Base-by-base conservation (phyloP, 2,113 vertebrate species). In the Trematomus loennbergii region DNA sequence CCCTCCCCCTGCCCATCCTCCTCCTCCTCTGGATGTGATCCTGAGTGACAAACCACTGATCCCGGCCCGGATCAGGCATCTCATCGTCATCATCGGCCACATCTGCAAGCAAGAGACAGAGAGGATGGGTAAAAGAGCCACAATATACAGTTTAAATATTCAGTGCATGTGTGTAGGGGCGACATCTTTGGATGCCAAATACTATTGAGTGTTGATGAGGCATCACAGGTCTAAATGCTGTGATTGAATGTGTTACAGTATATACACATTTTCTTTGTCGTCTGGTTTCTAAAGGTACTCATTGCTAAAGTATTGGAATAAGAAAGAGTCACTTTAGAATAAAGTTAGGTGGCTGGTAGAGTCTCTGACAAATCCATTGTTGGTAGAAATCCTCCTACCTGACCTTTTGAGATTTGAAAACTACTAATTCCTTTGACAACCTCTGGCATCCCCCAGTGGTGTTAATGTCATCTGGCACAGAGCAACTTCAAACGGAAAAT, bases 81-180 rank as follows among this genome's bases (percentile, higher is more conserved):
- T 91, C 90, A 20, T 90, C 91, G 0, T 91, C 87, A n/a, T 94
- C 93, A 63, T 93, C 92, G 36, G 89, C 93, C 50, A 92, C 90
- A 83, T 94, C 95, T 94, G 89, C 69, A 78, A 73, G 82, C 17
- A n/a, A 84, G 60, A 88, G 43, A 83, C 36, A 8, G 33, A 64
- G 54, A 69, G 72, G 72, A 72, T 79, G 75, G 72, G 83, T 77
- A 72, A 84, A 76, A 64, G 52, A 78, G 84, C 58, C n/a, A 66
- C 57, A 40, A 29, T 12, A 29, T 8, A 16, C 18, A 54, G 53
- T 49, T 74, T 11, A 64, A 10, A 48, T 15, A 66, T 49, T 9
- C 71, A 40, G 68, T 64, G 11, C 48, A 71, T 73, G 48, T 75
- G 78, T 72, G 62, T 63, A 67, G 46, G 46, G 74, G 72, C 1